Evolutionary conservation across 2,797 vertebrate genomes (phyloP), one percentile per base, ranked within the genome.

Genomic region (Lacerta viridis): DNA sequence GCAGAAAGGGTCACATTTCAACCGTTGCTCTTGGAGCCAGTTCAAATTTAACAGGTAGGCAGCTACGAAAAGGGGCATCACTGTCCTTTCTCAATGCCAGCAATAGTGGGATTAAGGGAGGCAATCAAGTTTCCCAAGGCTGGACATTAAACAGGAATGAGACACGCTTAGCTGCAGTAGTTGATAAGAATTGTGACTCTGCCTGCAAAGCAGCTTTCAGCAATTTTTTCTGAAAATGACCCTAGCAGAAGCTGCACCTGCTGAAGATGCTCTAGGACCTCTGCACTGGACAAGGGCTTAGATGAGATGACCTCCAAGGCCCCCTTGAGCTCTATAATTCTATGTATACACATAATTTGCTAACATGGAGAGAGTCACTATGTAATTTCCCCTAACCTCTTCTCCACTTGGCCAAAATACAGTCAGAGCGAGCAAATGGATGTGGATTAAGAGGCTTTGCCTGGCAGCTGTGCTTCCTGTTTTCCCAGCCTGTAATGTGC

Each of bases 391-490:
- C 23, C 59, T 23, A 18, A 18, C 20, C n/a, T 4, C 74, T 27
- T 27, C 33, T 46, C 7, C 50, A 75, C 7, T 83, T 25, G 36
- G 5, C 55, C 50, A 78, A 74, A 69, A 71, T 83, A 78, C 46
- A 78, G 83, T 43, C 15, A 36, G 72, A 64, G 64, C 64, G 61
- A 39, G 72, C 72, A 77, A 69, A 77, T 71, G 80, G 64, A 69
- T n/a, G 64, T 8, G 17, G 79, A 72, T 68, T 78, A 39, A 25
- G 23, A 76, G 46, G 20, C 18, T 27, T 69, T 78, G 80, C 64
- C 64, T 83, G 80, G 84, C 74, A 83, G 36, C 29, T 39, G 64
- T 2, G 11, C 29, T 83, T 89, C 80, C 84, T 89, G 88, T 83
- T 78, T 86, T 72, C 84, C 64, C 74, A 83, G 69, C 25, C 41